phyloP scores from a whole-genome alignment of 2,888 invertebrate genomes.

The Tenthredo scrophulariae region DNA sequence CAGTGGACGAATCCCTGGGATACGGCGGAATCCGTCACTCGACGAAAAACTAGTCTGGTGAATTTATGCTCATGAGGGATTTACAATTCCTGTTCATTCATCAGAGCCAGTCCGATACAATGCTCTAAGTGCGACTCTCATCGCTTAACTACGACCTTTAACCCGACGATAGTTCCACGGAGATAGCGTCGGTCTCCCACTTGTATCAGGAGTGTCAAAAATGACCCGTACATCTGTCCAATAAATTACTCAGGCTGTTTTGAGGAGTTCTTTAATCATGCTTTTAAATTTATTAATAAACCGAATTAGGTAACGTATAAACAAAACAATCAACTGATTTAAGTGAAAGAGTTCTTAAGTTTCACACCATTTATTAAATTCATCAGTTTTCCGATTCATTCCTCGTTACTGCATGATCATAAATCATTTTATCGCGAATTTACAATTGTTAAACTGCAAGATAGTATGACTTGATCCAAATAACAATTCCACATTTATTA shows the following conservation, averaged over 20 bases:
- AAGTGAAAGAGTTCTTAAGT: not conserved
- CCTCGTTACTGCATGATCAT: too few species aligned
- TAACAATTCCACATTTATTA: constrained; percentile 10
- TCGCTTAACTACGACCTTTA: constrained; percentile 68
- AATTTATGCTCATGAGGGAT: constrained; percentile 3
- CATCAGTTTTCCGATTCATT: not conserved
- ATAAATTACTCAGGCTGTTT: constrained; percentile 14
- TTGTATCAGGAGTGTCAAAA: constrained; percentile 42
- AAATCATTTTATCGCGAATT: not conserved
- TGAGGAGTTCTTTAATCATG: not conserved
- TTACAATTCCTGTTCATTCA: constrained; percentile 41
- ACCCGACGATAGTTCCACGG: constrained; percentile 71
- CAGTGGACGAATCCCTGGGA: not conserved
- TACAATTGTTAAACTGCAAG: not conserved
- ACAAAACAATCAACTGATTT: not conserved
- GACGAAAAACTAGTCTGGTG: not conserved
- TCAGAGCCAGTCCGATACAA: constrained; percentile 21
- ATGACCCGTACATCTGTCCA: constrained; percentile 37
- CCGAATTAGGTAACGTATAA: constrained; percentile 1
- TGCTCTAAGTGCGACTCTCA: constrained; percentile 63
- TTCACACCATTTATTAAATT: not conserved
- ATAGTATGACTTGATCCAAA: not conserved
- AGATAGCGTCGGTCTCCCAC: constrained; percentile 64
- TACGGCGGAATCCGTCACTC: not conserved
- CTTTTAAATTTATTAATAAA: constrained; percentile 5